Percentiles rank a stretch among this genome's conserved stretches.
These are phyloP conservation scores for Clarias batrachus DNA, from an alignment of 2,113 vertebrate genomes.

Conservation along the genomic window DNA sequence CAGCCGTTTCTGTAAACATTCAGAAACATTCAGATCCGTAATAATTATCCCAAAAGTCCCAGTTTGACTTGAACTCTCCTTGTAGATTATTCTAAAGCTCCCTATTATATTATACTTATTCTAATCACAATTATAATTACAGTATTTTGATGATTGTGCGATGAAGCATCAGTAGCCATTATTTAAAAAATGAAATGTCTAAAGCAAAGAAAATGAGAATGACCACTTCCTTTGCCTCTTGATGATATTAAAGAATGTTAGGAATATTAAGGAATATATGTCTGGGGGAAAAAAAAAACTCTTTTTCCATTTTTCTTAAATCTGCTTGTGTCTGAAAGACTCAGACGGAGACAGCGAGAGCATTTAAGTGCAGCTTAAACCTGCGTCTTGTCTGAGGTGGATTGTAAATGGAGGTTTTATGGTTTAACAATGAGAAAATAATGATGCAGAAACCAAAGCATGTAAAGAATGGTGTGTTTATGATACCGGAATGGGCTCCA, in stretches of 20 bases:
- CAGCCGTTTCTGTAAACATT: too few species aligned
- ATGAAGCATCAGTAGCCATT: background rate
- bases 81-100: too few species aligned
- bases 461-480: background rate
- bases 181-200: background rate
- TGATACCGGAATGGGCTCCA: background rate
- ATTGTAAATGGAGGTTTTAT: background rate
- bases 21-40: too few species aligned
- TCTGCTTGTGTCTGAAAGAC: background rate
- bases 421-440: slow-evolving; percentile 1
- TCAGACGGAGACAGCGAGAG: background rate
- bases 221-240: background rate
- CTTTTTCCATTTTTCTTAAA: background rate
- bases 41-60: too few species aligned
- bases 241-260: background rate
- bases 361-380: background rate
- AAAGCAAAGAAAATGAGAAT: background rate
- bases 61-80: too few species aligned
- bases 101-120: too few species aligned
- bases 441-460: slow-evolving; percentile 12
- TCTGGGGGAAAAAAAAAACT: background rate
- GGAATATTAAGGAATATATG: background rate
- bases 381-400: background rate
- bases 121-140: background rate
- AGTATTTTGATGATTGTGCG: background rate